Percentiles rank a stretch among this genome's conserved stretches.
These are phyloP conservation scores for Lysiphlebus fabarum DNA, from an alignment of 1,140 invertebrate genomes.

Conservation along the genomic window DNA sequence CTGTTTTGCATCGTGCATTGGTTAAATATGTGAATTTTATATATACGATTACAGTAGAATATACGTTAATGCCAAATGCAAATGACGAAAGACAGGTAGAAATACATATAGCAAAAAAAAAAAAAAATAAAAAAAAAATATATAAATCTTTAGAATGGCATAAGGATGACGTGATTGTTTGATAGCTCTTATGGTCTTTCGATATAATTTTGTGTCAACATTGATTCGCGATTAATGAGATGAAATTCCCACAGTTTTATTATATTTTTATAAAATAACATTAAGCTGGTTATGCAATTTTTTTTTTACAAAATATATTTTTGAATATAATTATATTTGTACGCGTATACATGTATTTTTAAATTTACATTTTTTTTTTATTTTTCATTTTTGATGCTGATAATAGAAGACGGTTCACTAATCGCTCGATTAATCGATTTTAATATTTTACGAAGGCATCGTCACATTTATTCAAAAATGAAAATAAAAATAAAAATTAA, in stretches of 20 bases:
- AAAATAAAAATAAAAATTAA: neutral
- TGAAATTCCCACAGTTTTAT: neutral
- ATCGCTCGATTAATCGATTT: constrained; percentile 7
- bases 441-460: neutral
- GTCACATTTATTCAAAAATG: neutral
- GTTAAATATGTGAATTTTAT: constrained; percentile 21
- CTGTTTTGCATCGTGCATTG: constrained; percentile 12
- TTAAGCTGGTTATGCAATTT: neutral
- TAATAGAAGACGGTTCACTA: neutral
- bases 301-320: no score
- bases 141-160: constrained; percentile 14
- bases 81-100: constrained; percentile 27
- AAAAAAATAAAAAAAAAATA: neutral
- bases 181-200: constrained; percentile 5
- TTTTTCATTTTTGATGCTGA: neutral
- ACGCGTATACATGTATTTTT: neutral
- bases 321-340: no score
- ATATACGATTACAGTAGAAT: constrained; percentile 22
- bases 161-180: constrained; percentile 15
- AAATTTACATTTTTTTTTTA: neutral
- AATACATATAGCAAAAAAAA: no score
- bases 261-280: neutral
- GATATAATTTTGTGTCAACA: neutral
- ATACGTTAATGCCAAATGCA: constrained; percentile 22
- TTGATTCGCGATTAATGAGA: neutral